Evolutionary conservation across 2,888 invertebrate genomes (phyloP), one percentile per base, ranked within the genome.

Genomic region (Euzophera pinguis): DNA sequence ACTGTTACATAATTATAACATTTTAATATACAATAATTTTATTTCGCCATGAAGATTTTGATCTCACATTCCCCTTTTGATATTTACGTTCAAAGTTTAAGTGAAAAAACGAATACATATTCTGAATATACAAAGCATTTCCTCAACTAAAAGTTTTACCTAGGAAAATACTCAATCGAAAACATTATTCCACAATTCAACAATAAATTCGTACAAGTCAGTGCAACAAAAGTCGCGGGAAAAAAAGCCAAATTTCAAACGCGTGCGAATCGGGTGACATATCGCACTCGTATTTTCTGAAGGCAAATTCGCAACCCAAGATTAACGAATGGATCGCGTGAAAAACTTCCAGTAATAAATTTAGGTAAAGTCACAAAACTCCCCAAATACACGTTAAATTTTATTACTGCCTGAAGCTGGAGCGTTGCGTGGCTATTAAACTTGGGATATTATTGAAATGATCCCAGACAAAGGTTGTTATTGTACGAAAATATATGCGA

Each of bases 361-460:
- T 81, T 67, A 55, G 67, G 64, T 68, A 64, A 75, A 81, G 76
- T 85, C 78, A 68, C 81, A 76, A 79, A 84, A 84, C 75, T 83
- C 77, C 52, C 71, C 62, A 68, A 69, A 74, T 81, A 81, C 81
- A 80, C 83, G 81, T 84, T 78, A 83, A 80, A 85, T 84, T 86
- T 86, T 86, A 86, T 84, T 81, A 74, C 73, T 63, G 78, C 80
- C 76, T 64, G 67, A 69, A 70, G 80, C 71, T 70, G 61, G 57
- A 64, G 67, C 69, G 62, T 61, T 71, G 65, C 72, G 72, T 73
- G 63, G 75, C 78, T 73, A 81, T 85, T 82, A 81, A 86, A 84
- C 84, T 85, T 82, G 68, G 79, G 65, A 77, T 84, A 86, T 85
- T 83, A 84, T 83, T 82, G 78, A 84, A 86, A 85, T 84, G 83